A percentile compares a stretch with the other conserved stretches of the same genome.
These are phyloP conservation scores for Hirudo medicinalis DNA, from an alignment of 1,140 invertebrate species.

Conservation along the genomic window DNA sequence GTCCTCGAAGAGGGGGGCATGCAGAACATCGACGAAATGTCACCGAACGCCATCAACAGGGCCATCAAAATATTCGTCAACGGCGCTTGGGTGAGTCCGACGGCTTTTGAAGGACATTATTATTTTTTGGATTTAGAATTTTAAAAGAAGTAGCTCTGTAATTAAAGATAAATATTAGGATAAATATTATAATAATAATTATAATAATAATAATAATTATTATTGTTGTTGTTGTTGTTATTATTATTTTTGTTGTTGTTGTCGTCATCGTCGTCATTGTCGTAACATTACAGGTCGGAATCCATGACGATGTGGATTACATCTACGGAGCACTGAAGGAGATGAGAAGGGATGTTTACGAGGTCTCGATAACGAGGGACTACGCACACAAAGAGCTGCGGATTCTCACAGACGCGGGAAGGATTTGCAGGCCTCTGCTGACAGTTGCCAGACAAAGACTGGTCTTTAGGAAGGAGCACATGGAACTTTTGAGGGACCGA, in stretches of 20 bases:
- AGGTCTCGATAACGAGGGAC: conserved; percentile 92
- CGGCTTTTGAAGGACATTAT: too few species aligned
- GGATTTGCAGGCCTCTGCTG: conserved; percentile 87
- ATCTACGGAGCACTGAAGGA: conserved; percentile 90
- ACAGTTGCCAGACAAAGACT: conserved; percentile 90
- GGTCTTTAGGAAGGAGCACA: conserved; percentile 79
- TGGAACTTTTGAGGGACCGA: conserved; percentile 84
- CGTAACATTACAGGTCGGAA: conserved; percentile 54
- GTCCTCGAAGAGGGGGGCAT: conserved; percentile 99
- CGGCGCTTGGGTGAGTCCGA: conserved; percentile 76
- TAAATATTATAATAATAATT: too few species aligned
- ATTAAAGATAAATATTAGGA: too few species aligned
- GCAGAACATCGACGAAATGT: conserved; percentile 97
- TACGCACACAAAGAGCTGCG: conserved; percentile 93
- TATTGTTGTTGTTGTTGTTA: too few species aligned
- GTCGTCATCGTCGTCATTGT: too few species aligned
- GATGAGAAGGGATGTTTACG: conserved; percentile 87
- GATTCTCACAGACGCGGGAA: conserved; percentile 94
- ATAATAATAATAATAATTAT: too few species aligned
- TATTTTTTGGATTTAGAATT: too few species aligned
- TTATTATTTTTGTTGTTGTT: too few species aligned
- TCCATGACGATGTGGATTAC: conserved; percentile 94
- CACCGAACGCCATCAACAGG: conserved; percentile 79
- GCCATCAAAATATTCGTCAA: conserved; percentile 99
- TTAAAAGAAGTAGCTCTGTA: too few species aligned